Evolutionary conservation across 2,888 invertebrate species (phyloP).

Genomic region (Mechanitis messenoides): DNA sequence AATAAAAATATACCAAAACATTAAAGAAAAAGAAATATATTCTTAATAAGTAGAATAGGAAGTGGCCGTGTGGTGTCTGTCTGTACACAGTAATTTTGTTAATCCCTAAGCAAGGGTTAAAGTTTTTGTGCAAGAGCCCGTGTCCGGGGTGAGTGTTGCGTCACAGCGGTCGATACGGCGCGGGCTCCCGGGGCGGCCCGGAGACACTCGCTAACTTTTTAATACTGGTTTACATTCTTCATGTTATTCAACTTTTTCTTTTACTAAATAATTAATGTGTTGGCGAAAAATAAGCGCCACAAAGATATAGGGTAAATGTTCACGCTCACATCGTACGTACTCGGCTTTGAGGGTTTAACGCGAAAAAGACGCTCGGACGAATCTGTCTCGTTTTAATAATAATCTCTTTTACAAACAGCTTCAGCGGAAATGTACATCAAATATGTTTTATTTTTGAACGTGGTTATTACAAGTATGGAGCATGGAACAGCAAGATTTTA

Average conservation of each 20-base stretch:
- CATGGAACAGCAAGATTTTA: no score
- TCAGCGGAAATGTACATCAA: not conserved
- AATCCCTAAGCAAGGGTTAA: slow-evolving; percentile 16
- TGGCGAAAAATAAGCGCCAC: not conserved
- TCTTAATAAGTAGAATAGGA: not conserved
- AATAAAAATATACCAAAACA: slow-evolving; percentile 1
- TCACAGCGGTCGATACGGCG: slow-evolving; percentile 58
- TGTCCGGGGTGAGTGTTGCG: slow-evolving; percentile 43
- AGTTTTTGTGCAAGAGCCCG: slow-evolving; percentile 25
- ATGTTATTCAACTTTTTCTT: slow-evolving; percentile 30
- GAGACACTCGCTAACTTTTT: slow-evolving; percentile 48
- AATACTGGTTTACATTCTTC: slow-evolving; percentile 43
- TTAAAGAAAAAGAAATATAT: not conserved
- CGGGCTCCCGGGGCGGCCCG: slow-evolving; percentile 41
- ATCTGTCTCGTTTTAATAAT: not conserved
- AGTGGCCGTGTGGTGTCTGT: no score
- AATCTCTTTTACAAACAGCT: not conserved
- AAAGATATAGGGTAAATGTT: not conserved
- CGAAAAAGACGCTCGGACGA: not conserved
- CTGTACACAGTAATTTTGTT: not conserved
- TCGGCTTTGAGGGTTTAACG: not conserved
- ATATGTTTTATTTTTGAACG: not conserved
- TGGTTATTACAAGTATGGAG: not conserved
- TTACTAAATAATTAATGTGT: not conserved
- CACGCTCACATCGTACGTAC: not conserved